Evolutionary conservation across 2,797 vertebrate species (phyloP), one percentile per base, ranked within the genome.

Genomic region (Xiphorhynchus erythropygius): DNA sequence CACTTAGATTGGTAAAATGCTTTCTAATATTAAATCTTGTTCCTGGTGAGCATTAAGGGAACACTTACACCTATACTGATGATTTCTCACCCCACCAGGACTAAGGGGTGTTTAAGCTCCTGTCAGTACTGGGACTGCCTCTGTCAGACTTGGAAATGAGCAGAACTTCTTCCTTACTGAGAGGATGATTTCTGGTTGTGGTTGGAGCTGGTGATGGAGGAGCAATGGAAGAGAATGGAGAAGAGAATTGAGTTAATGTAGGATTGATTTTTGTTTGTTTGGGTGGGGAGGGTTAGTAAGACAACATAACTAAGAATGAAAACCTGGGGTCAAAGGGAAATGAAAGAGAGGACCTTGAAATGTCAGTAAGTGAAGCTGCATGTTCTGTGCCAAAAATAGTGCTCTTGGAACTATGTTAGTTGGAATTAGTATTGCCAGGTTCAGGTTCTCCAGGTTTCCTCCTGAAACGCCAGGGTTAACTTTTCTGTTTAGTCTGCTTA

Each of bases 191-290:
- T 79, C 55, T 35, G 18, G 27, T n/a, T 93, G 39, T 69, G 44
- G 10, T 65, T 17, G 39, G 33, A 75, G 32, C 35, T 84, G 63
- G 39, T 17, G 6, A 18, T 22, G n/a, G 22, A 53, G 35, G 14
- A 11, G 11, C 15, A 64, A 11, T 3, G 33, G 8, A 39, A 80
- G 19, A 16, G 35, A 16, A 13, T 69, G 46, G 65, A 74, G 62
- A 62, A 33, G 23, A 41, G 15, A 75, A 15, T 9, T n/a, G 32
- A 30, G 12, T 32, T 62, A 13, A 33, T 4, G 17, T 41, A 21
- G 16, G 13, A n/a, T 27, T 0, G 0, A 0, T 7, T 10, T 70
- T 52, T n/a, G 42, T 69, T 69, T 4, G 2, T 27, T 37, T 3
- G 13, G 13, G 30, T 1, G 24, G 6, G 27, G 42, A 44, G 42